Base-by-base conservation (phyloP, 2,797 vertebrate genomes). In the Clarias fuscus region DNA sequence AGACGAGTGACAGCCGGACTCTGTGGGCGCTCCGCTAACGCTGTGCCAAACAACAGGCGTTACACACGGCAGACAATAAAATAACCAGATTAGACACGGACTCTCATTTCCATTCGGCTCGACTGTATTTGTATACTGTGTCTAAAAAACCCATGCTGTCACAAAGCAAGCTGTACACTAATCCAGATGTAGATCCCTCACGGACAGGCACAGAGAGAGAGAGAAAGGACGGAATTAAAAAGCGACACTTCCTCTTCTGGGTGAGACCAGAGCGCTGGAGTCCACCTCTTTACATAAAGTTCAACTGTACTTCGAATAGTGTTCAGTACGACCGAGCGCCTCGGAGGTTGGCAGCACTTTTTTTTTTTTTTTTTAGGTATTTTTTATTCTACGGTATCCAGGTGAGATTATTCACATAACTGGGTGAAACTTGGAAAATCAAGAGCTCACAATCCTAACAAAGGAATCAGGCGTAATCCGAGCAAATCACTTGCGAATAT, bases 1-100 rank as follows among this genome's bases (percentile, higher is more conserved):
- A 95, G 90, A 87, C 43, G 82, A 82, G 62, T 82, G 88, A 40
- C 75, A 67, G 56, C 33, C 48, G 3, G 30, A 64, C 33, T 64
- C 33, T 1, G 22, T 80, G 59, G 22, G 33, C 37, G 7, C 37
- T 30, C 7, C 24, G 0, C 7, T 58, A 77, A 75, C 24, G 24
- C 72, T 5, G 8, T 0, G 24, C 43, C n/a, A 24, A 75, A n/a
- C 5, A 7, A 18, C 27, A 77, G 3, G n/a, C 7, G 56, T 8
- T 20, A 18, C 18, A 30, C 58, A 61, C 30, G 30, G 43, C 58
- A 62, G 56, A 61, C 72, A 53, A 33, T 5, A 33, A 37, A 79
- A 43, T 27, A 64, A 33, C 53, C 7, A 78, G 76, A 61, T 6
- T 0, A 30, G 76, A 33, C 82, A 70, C 83, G 70, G 86, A 87